These are phyloP conservation scores for Anas platyrhynchos DNA, from an alignment of 2,113 vertebrate genomes.

Conservation along the genomic window DNA sequence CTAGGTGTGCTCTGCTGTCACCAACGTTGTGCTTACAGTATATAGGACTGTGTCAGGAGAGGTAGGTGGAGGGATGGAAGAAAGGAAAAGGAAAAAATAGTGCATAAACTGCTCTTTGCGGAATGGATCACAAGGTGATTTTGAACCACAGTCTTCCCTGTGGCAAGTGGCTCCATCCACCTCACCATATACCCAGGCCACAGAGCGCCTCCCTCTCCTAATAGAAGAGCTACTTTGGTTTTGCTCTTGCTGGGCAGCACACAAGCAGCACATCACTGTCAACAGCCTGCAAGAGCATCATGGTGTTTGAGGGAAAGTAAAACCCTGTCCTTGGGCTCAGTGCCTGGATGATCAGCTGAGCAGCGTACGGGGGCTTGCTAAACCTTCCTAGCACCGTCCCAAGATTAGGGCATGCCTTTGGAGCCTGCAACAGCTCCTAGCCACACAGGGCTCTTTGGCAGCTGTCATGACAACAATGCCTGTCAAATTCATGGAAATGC, in stretches of 20 bases:
- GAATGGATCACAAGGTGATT: neutral
- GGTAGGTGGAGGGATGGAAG: neutral
- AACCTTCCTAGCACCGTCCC: neutral
- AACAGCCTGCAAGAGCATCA: neutral
- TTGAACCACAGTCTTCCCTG: neutral
- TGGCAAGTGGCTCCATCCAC: neutral
- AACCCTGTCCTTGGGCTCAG: neutral
- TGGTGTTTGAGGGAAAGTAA: neutral
- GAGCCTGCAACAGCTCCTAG: neutral
- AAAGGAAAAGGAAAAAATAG: neutral
- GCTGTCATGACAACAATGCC: neutral
- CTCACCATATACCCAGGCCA: neutral
- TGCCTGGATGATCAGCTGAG: neutral
- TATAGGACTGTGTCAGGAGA: neutral
- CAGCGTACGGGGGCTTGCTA: neutral
- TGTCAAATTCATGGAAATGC: neutral
- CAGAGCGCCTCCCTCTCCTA: neutral
- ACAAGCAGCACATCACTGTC: fast-evolving
- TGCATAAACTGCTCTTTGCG: neutral
- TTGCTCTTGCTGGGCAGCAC: neutral
- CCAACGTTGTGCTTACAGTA: neutral
- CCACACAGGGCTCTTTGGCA: neutral
- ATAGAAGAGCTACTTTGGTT: neutral
- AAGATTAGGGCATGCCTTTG: neutral
- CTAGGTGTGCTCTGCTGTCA: neutral